Percentiles rank a stretch among this genome's conserved stretches.
Conservation (phyloP, 2,797 vertebrate species). For the Phylloscopus collybita region DNA sequence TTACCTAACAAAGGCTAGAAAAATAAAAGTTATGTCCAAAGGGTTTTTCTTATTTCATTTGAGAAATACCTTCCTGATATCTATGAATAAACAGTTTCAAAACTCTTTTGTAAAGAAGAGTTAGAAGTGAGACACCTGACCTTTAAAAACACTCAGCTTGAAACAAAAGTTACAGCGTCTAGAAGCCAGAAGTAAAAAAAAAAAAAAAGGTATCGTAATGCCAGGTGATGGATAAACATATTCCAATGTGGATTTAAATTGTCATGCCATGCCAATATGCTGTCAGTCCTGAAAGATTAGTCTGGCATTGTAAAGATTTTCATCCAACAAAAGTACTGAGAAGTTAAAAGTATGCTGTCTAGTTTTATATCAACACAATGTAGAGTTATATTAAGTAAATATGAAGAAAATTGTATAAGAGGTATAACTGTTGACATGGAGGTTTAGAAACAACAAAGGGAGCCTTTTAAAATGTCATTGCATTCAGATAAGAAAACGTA, state of each 20-base stretch:
- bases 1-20: neutral
- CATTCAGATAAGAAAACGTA: constrained; percentile 75
- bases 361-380: constrained; percentile 74
- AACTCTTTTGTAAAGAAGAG: constrained; percentile 7
- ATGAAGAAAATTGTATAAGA: constrained; percentile 70
- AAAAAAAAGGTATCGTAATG: constrained; percentile 49
- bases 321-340: constrained; percentile 73
- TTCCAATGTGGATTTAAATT: constrained; percentile 75
- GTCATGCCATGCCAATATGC: constrained; percentile 72
- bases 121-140: constrained; percentile 54
- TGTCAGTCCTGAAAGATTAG: constrained; percentile 80
- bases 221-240: constrained; percentile 80
- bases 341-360: constrained; percentile 77
- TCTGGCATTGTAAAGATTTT: constrained; percentile 75
- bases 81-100: constrained; percentile 34
- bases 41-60: neutral
- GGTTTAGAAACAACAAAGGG: constrained; percentile 78
- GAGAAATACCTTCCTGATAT: neutral
- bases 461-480: constrained; percentile 83
- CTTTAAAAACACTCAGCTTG: constrained; percentile 57
- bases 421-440: constrained; percentile 77
- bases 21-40: neutral
- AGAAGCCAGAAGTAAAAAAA: constrained; percentile 58
- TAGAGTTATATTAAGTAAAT: constrained; percentile 74
- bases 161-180: constrained; percentile 69